Percentiles rank a stretch among this genome's conserved stretches.
phyloP scores from a whole-genome alignment of 2,113 vertebrate species.

The Chaetodon auriga region DNA sequence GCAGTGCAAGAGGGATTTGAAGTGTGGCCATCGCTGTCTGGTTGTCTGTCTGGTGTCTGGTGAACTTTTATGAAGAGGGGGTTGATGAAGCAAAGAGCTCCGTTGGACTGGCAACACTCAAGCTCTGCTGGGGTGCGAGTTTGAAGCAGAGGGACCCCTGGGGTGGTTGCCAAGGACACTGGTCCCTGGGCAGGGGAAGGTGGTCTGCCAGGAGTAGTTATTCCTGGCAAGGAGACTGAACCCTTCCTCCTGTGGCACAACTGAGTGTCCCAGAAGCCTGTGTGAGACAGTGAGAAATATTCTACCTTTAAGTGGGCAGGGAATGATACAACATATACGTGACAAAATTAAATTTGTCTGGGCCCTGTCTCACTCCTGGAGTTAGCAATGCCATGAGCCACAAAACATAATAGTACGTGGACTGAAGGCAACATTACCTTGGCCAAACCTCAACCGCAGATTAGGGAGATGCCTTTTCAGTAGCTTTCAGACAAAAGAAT shows the following conservation, averaged over 20 bases:
- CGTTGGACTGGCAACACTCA: slow-evolving; percentile 92
- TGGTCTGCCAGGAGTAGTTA: slow-evolving; percentile 66
- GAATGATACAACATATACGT: background rate
- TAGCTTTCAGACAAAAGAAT: background rate
- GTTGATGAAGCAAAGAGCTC: slow-evolving; percentile 96
- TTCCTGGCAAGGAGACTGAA: slow-evolving; percentile 74
- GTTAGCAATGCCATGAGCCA: background rate
- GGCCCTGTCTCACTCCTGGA: too few relatives aligned
- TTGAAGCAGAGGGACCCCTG: slow-evolving; percentile 77
- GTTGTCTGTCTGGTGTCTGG: slow-evolving; percentile 84
- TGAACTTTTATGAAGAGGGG: slow-evolving; percentile 95
- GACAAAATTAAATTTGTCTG: background rate
- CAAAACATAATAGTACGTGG: background rate
- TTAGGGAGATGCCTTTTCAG: background rate
- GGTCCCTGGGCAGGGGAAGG: slow-evolving; percentile 38
- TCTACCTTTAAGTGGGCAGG: background rate
- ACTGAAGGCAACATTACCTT: background rate
- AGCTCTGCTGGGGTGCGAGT: slow-evolving; percentile 92
- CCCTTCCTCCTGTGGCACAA: slow-evolving; percentile 81
- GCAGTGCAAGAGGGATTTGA: slow-evolving; percentile 54
- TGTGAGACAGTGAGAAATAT: slow-evolving; percentile 45
- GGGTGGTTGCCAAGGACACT: slow-evolving; percentile 81
- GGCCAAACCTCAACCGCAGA: background rate
- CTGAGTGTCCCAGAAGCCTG: slow-evolving; percentile 92
- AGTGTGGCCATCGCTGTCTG: slow-evolving; percentile 75